Conservation (phyloP, 2,888 invertebrate species). For the Melieria omissa region DNA sequence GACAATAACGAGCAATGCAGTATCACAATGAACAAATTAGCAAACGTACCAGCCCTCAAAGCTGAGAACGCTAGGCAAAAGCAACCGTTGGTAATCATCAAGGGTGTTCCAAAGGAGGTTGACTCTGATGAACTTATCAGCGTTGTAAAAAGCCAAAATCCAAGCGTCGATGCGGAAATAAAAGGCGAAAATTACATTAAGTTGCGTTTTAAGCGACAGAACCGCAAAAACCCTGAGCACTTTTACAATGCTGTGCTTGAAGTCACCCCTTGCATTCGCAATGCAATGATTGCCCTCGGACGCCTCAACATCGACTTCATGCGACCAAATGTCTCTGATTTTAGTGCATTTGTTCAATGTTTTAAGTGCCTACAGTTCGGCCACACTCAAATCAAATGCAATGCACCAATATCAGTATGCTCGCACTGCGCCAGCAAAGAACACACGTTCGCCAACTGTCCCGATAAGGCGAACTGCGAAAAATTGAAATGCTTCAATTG, state of each 20-base stretch:
- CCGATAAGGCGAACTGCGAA: background rate
- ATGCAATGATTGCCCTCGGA: background rate
- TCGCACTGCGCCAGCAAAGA: background rate
- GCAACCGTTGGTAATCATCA: background rate
- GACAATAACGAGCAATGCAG: conserved; percentile 3
- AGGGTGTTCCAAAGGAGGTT: background rate
- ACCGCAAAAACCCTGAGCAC: background rate
- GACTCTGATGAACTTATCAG: background rate
- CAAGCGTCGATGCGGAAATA: background rate
- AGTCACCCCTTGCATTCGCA: background rate
- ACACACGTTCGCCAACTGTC: background rate
- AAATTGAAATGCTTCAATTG: conserved; percentile 19
- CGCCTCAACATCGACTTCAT: background rate
- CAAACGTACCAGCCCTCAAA: background rate
- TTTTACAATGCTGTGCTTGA: background rate
- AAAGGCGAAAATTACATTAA: background rate
- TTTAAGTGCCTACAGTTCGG: background rate
- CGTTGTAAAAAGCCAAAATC: background rate
- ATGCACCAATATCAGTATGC: background rate
- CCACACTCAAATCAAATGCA: background rate
- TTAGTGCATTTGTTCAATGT: background rate
- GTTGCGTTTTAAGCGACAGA: background rate
- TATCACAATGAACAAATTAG: background rate
- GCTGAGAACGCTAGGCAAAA: conserved; percentile 3
- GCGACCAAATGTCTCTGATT: background rate